Evolutionary conservation across 2,888 invertebrate species (phyloP).

Genomic region (Aleiodes testaceus): DNA sequence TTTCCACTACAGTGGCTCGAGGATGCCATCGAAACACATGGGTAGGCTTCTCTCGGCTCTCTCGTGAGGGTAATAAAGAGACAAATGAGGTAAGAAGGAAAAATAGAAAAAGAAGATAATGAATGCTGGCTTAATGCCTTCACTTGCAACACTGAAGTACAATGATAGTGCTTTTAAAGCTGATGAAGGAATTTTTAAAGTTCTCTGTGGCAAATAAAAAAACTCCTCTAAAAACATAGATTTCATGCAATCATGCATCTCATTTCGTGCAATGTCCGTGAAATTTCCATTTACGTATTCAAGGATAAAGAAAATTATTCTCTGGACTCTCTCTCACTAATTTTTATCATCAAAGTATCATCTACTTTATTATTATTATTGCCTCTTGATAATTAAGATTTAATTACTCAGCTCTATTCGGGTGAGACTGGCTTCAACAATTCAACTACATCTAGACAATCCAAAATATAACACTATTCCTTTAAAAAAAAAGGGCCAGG

Average conservation of each 20-base stretch:
- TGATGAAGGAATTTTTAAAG: no score
- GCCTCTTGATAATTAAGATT: not conserved
- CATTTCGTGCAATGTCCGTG: not conserved
- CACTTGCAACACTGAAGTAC: not conserved
- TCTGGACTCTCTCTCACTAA: not conserved
- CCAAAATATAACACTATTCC: constrained; percentile 32
- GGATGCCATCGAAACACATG: constrained; percentile 34
- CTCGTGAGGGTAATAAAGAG: constrained; percentile 31
- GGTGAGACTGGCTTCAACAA: not conserved
- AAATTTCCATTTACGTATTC: no score
- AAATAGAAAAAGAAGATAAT: constrained; percentile 6
- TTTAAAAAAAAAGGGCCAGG: constrained; percentile 55
- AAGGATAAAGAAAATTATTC: no score
- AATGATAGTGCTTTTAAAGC: not conserved
- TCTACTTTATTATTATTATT: not conserved
- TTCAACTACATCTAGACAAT: constrained; percentile 31
- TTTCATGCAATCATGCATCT: constrained; percentile 4
- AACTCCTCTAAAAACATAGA: not conserved
- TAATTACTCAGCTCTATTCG: not conserved
- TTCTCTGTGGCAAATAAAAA: no score
- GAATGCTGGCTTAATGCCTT: constrained; percentile 3
- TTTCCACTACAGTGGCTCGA: constrained; percentile 33
- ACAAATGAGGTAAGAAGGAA: constrained; percentile 21
- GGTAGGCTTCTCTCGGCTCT: constrained; percentile 29
- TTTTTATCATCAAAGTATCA: not conserved